Conservation (phyloP, 2,113 vertebrate genomes). For the Tamias sibiricus region DNA sequence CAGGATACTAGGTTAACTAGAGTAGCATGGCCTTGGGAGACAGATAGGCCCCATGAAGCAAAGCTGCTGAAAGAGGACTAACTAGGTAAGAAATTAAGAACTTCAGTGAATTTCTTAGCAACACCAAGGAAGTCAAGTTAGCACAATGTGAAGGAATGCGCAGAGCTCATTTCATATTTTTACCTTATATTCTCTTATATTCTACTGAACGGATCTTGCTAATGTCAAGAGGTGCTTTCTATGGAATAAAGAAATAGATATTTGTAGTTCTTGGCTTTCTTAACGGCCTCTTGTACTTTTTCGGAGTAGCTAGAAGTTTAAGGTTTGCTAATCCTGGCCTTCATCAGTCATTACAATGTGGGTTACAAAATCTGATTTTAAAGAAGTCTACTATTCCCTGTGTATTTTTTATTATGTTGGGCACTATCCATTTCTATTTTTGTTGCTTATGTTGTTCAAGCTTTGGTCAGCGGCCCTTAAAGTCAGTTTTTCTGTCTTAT, state of each 20-base stretch:
- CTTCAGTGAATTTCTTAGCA: neutral
- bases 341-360: neutral
- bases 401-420: neutral
- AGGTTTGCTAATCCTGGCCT: neutral
- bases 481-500: neutral
- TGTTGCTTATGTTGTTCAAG: neutral
- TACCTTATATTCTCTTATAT: neutral
- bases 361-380: neutral
- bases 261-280: neutral
- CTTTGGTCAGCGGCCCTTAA: neutral
- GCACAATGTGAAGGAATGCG: neutral
- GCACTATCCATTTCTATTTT: neutral
- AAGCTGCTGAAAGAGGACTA: neutral
- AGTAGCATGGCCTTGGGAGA: neutral
- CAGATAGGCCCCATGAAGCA: neutral
- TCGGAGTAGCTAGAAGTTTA: neutral
- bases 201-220: neutral
- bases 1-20: too few relatives aligned
- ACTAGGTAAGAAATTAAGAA: neutral
- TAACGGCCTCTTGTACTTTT: neutral
- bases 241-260: neutral
- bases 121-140: neutral
- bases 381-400: neutral
- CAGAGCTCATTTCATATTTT: neutral
- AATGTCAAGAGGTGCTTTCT: neutral